A percentile compares a stretch with the other conserved stretches of the same genome.
Conservation (phyloP, 1,140 invertebrate species). For the Pteromalus puparum region DNA sequence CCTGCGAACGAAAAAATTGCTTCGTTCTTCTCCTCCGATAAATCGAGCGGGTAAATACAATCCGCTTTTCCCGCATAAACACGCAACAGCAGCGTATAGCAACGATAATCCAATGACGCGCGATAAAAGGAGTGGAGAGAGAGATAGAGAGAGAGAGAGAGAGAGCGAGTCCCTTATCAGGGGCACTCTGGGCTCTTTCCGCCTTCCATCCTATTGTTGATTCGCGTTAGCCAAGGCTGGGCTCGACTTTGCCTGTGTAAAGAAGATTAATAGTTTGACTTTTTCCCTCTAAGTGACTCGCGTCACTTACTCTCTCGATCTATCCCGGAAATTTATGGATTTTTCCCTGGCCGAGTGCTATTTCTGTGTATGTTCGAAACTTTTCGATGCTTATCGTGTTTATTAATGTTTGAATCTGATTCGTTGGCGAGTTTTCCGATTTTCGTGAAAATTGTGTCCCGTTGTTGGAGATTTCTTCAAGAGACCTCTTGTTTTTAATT, state of each 20-base stretch:
- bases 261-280: constrained; percentile 49
- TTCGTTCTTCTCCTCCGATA: neutral
- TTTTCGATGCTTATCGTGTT: neutral
- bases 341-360: neutral
- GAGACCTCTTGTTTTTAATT: constrained; percentile 9
- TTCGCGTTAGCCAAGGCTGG: constrained; percentile 13
- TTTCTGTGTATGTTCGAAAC: neutral
- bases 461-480: neutral
- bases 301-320: neutral
- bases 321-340: constrained; percentile 37
- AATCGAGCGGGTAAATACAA: neutral
- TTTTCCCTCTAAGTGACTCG: constrained; percentile 29
- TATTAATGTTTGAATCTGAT: neutral
- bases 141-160: neutral
- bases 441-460: neutral
- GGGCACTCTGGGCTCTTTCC: neutral
- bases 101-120: constrained; percentile 31
- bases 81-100: neutral
- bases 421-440: neutral
- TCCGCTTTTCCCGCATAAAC: neutral
- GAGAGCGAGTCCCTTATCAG: constrained; percentile 25
- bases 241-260: constrained; percentile 30
- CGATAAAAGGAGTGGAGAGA: constrained; percentile 23
- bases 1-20: neutral
- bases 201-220: constrained; percentile 19